Percentiles rank a stretch among this genome's conserved stretches.
These are phyloP conservation scores for Hepsetus odoe DNA, from an alignment of 2,113 vertebrate species.

Conservation along the genomic window DNA sequence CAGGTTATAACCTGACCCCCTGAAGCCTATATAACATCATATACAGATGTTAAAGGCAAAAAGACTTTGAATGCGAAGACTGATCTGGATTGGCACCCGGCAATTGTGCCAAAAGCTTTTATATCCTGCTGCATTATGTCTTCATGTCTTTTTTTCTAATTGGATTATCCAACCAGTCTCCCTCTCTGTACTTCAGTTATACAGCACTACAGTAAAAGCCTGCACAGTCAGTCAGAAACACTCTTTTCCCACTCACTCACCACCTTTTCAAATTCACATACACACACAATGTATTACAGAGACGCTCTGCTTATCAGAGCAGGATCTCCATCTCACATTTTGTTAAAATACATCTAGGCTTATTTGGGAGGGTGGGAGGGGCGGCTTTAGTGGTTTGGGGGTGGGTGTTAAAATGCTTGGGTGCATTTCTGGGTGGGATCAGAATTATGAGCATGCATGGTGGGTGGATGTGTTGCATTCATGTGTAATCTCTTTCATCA, in stretches of 20 bases:
- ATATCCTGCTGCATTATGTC: slow-evolving; percentile 38
- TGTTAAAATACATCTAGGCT: slow-evolving; percentile 55
- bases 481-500: slow-evolving; percentile 56
- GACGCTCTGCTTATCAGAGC: background rate
- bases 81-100: slow-evolving; percentile 43
- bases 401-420: slow-evolving; percentile 16
- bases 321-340: background rate
- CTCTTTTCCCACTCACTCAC: slow-evolving; percentile 1
- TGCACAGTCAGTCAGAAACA: slow-evolving; percentile 70
- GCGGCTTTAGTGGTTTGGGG: slow-evolving; percentile 44
- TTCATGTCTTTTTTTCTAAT: slow-evolving; percentile 63
- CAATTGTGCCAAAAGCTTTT: background rate
- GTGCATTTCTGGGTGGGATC: slow-evolving; percentile 50
- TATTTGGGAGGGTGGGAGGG: slow-evolving; percentile 36
- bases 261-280: slow-evolving; percentile 38
- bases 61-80: background rate
- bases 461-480: slow-evolving; percentile 49
- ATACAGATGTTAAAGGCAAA: too few relatives aligned
- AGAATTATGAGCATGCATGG: slow-evolving; percentile 51
- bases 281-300: slow-evolving; percentile 23
- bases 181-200: slow-evolving; percentile 76
- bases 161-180: slow-evolving; percentile 53
- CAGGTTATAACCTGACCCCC: too few relatives aligned
- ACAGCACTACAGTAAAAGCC: slow-evolving; percentile 74
- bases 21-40: too few relatives aligned